These are phyloP conservation scores for Gambelia wislizenii DNA, from an alignment of 2,797 vertebrate species.

Conservation along the genomic window DNA sequence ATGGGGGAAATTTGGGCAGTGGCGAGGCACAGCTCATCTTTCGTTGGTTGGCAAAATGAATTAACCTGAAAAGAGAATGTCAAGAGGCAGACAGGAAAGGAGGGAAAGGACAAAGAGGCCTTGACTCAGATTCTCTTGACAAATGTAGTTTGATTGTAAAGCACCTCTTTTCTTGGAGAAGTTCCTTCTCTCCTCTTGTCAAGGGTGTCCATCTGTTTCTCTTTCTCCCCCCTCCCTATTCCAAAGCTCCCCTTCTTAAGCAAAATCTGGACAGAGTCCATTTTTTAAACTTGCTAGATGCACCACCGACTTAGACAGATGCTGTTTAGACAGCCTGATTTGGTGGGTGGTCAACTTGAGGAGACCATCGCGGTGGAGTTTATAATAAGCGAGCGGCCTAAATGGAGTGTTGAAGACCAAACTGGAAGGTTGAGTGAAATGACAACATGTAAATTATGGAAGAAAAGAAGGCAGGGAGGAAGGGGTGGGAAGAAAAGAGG, in stretches of 20 bases:
- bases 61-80: conserved; percentile 59
- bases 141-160: conserved; percentile 45
- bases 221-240: conserved; percentile 2
- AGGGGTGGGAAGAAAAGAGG: not conserved
- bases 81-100: conserved; percentile 10
- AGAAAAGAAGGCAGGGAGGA: conserved; percentile 40
- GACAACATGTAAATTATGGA: conserved; percentile 86
- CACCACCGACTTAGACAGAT: conserved; percentile 82
- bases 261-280: conserved; percentile 74
- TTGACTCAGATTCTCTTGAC: conserved; percentile 29
- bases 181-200: conserved; percentile 36
- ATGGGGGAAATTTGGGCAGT: conserved; percentile 11
- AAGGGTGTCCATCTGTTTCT: conserved; percentile 26
- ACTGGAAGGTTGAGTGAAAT: conserved; percentile 94
- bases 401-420: conserved; percentile 94
- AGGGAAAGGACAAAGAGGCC: conserved; percentile 37
- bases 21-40: conserved; percentile 58
- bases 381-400: conserved; percentile 87
- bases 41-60: conserved; percentile 65
- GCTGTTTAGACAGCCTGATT: conserved; percentile 88
- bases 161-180: conserved; percentile 26
- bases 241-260: not conserved
- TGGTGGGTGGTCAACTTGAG: conserved; percentile 89
- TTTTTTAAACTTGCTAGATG: conserved; percentile 72
- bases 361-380: conserved; percentile 81